phyloP scores from a whole-genome alignment of 1,140 invertebrate species.

The Papilio helenus region DNA sequence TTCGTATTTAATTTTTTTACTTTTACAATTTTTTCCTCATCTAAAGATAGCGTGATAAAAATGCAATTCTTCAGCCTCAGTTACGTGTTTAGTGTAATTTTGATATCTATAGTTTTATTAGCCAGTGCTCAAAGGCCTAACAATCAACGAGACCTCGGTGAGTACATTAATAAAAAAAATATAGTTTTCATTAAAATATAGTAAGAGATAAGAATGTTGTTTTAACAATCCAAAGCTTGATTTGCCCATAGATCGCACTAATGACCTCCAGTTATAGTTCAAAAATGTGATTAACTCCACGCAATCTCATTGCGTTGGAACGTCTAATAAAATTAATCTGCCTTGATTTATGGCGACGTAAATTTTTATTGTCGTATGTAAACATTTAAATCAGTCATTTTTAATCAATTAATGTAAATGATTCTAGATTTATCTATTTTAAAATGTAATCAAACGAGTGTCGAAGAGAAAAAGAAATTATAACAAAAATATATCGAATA shows the following conservation, averaged over 20 bases:
- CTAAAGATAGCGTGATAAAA: slow-evolving; percentile 47
- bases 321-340: slow-evolving; percentile 16
- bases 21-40: slow-evolving; percentile 38
- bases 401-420: background rate
- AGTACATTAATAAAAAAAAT: slow-evolving; percentile 48
- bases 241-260: background rate
- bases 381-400: background rate
- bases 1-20: slow-evolving; percentile 45
- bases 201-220: background rate
- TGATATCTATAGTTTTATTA: slow-evolving; percentile 70
- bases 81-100: slow-evolving; percentile 67
- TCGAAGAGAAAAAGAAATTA: too few relatives aligned
- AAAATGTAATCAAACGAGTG: too few relatives aligned
- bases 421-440: background rate
- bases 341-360: background rate
- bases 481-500: background rate
- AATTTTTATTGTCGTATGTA: slow-evolving; percentile 5
- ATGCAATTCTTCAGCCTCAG: slow-evolving; percentile 64
- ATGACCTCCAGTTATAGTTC: slow-evolving; percentile 1
- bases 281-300: slow-evolving; percentile 12
- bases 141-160: slow-evolving; percentile 71
- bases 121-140: slow-evolving; percentile 72
- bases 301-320: slow-evolving; percentile 25
- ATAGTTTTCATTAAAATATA: background rate
- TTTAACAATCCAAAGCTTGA: background rate